These are phyloP conservation scores for Anastatus disparis DNA, from an alignment of 1,140 invertebrate genomes.

Conservation along the genomic window DNA sequence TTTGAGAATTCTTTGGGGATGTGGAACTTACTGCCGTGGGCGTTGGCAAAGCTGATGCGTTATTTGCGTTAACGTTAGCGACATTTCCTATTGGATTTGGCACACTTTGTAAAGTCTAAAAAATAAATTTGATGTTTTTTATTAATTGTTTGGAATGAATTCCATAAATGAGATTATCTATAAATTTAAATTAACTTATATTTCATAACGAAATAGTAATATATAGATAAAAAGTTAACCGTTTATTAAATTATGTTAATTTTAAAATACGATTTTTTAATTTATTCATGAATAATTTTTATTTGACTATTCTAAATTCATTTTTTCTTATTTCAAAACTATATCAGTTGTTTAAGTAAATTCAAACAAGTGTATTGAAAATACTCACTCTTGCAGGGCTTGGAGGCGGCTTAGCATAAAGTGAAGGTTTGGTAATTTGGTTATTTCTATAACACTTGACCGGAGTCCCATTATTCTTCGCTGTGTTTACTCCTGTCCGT, in stretches of 20 bases:
- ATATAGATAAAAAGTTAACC: too few species aligned
- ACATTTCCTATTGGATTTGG: background rate
- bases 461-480: background rate
- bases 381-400: slow-evolving; percentile 28
- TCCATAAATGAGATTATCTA: too few species aligned
- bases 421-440: slow-evolving; percentile 15
- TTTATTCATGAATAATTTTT: too few species aligned
- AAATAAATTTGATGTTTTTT: background rate
- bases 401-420: slow-evolving; percentile 10
- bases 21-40: slow-evolving; percentile 31
- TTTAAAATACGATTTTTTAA: too few species aligned
- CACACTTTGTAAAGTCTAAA: slow-evolving; percentile 8
- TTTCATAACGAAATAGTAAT: too few species aligned
- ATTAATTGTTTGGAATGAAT: too few species aligned
- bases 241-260: too few species aligned
- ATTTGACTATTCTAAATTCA: too few species aligned
- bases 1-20: slow-evolving; percentile 1
- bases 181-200: too few species aligned
- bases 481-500: background rate
- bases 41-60: background rate
- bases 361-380: background rate
- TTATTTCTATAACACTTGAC: slow-evolving; percentile 33
- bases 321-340: too few species aligned
- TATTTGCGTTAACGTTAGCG: background rate
- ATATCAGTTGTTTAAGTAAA: too few species aligned